phyloP scores from a whole-genome alignment of 37 sponge, comb jelly and placozoan species.

The Theonella swinhoei region DNA sequence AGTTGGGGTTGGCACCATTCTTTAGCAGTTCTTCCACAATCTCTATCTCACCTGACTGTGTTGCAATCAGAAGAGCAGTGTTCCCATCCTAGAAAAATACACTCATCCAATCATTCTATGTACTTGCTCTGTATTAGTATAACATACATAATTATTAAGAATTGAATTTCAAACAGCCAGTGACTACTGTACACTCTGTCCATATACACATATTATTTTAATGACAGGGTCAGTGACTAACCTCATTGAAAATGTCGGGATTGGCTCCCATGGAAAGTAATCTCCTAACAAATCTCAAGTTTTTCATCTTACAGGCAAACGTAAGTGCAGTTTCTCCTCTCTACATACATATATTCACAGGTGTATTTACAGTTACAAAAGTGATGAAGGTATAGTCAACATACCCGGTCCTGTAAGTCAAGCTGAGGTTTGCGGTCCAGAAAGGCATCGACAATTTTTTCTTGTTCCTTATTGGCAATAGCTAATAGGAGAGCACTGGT shows the following conservation, averaged over 20 bases:
- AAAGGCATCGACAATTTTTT: neutral
- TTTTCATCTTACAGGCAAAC: neutral
- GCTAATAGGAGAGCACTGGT: neutral
- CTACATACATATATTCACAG: no score
- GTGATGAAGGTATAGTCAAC: no score
- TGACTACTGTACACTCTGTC: no score
- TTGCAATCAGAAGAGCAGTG: neutral
- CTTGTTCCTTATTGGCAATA: neutral
- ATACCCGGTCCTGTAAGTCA: neutral
- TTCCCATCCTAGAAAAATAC: neutral
- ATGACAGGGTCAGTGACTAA: no score
- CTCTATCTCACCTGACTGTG: neutral
- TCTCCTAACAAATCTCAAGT: neutral
- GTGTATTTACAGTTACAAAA: no score
- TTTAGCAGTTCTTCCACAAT: neutral
- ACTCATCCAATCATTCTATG: no score
- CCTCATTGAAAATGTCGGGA: neutral
- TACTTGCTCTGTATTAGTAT: no score
- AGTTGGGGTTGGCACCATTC: neutral
- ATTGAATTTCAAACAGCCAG: no score
- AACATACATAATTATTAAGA: no score
- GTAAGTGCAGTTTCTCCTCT: neutral
- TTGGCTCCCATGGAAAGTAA: neutral
- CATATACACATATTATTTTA: no score
- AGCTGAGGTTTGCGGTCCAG: neutral